Percentiles rank a stretch among this genome's conserved stretches.
phyloP scores from a whole-genome alignment of 1,140 invertebrate genomes.

The Macrobrachium rosenbergii region DNA sequence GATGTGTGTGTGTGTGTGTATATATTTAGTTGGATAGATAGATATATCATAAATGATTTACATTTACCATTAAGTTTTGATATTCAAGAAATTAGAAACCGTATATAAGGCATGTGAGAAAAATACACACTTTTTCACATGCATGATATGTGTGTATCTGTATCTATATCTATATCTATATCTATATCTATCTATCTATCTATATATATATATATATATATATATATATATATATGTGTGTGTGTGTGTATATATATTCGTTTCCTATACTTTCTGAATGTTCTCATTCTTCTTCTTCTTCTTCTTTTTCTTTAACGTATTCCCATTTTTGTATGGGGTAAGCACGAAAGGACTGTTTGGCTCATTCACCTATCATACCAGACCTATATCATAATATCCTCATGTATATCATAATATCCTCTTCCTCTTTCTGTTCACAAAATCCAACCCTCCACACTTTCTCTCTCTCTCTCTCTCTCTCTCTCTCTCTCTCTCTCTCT shows the following conservation, averaged over 20 bases:
- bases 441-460: too few relatives aligned
- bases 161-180: conserved; percentile 24
- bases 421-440: background rate
- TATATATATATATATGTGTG: background rate
- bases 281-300: too few relatives aligned
- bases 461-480: conserved; percentile 1
- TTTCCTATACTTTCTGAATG: too few relatives aligned
- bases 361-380: too few relatives aligned
- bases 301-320: too few relatives aligned
- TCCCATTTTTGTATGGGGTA: too few relatives aligned
- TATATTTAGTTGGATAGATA: background rate
- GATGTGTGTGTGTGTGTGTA: background rate
- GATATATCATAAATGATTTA: background rate
- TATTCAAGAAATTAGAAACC: too few relatives aligned
- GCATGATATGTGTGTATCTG: conserved; percentile 6
- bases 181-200: conserved; percentile 25
- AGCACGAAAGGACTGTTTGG: too few relatives aligned
- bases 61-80: background rate
- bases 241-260: conserved; percentile 12
- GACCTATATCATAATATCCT: too few relatives aligned
- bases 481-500: background rate
- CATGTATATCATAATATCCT: too few relatives aligned
- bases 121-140: background rate
- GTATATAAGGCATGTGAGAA: too few relatives aligned
- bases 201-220: conserved; percentile 12